Percentiles rank a stretch among this genome's conserved stretches.
phyloP scores from a whole-genome alignment of 2,113 vertebrate genomes.

The Epinephelus moara region DNA sequence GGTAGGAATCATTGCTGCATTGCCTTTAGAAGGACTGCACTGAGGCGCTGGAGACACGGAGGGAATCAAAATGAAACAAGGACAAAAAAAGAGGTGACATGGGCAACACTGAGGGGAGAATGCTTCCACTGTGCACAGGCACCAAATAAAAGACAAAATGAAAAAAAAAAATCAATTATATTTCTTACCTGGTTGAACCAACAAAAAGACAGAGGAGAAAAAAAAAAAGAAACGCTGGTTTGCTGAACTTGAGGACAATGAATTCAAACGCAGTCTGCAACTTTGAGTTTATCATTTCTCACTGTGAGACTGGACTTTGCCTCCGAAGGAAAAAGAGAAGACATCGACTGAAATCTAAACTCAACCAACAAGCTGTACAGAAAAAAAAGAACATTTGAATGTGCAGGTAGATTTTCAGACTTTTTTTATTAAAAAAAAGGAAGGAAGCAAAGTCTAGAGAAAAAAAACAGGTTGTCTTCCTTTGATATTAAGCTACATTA shows the following conservation, averaged over 20 bases:
- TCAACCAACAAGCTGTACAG: conserved; percentile 84
- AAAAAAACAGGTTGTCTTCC: conserved; percentile 89
- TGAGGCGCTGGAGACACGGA: conserved; percentile 77
- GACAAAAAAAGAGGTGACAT: conserved; percentile 59
- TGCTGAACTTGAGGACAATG: conserved; percentile 82
- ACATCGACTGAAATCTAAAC: conserved; percentile 71
- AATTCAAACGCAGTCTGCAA: conserved; percentile 88
- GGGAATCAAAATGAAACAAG: conserved; percentile 52
- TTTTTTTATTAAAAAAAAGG: conserved; percentile 75
- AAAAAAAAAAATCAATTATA: conserved; percentile 76
- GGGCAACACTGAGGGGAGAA: conserved; percentile 81
- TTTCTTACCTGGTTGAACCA: conserved; percentile 87
- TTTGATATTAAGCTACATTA: conserved; percentile 94
- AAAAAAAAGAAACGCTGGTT: conserved; percentile 63
- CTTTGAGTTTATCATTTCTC: conserved; percentile 87
- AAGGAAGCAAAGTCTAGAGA: conserved; percentile 81
- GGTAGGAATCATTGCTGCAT: conserved; percentile 88
- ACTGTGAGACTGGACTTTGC: conserved; percentile 83
- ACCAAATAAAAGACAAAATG: conserved; percentile 90
- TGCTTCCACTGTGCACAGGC: conserved; percentile 95
- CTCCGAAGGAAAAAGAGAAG: conserved; percentile 69
- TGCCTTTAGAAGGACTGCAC: conserved; percentile 94
- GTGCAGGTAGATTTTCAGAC: conserved; percentile 90
- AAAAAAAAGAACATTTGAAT: conserved; percentile 89
- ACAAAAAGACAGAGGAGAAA: conserved; percentile 62